Evolutionary conservation across 2,113 vertebrate genomes (phyloP), one percentile per base, ranked within the genome.

Genomic region (Brachyhypopomus occidentalis): DNA sequence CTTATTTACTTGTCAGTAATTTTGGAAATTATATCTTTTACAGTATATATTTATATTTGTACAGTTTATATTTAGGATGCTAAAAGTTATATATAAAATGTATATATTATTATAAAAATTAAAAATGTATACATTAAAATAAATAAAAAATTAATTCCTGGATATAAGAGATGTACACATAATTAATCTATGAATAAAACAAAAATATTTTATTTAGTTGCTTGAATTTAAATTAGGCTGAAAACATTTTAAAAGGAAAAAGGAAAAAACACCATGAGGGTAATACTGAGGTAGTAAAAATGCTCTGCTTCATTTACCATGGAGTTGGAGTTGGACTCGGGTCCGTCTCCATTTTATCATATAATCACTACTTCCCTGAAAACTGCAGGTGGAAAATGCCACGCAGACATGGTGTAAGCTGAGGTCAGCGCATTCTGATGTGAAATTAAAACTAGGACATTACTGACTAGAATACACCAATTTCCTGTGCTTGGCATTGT

Each of bases 401-500:
- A 67, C 27, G 20, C 8, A 67, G 6, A 36, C 9, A 67, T 20
- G 62, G 11, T 64, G 14, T 12, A 64, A 64, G 25, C 17, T 23
- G 20, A 16, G 36, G 64, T 55, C 45, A 25, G 5, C 60, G 34
- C 34, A 23, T 16, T 77, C 38, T 63, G 27, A 19, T 23, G 11
- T 23, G 52, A n/a, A 27, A 79, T 25, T 7, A 59, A 76, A 58
- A 55, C 14, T 41, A 25, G 6, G 6, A 69, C 58, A 41, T 41
- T 25, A 20, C 38, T 34, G 66, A 19, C 36, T 38, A 5, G 7
- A 38, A 67, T 36, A 5, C 17, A 0, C 36, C 60, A 34, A 90
- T 20, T 56, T 80, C 72, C 66, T 62, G 74, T 88, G 84, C 86
- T 2, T 34, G 27, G 25, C 25, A 63, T 76, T 83, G 62, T 77